These are phyloP conservation scores for Danaus melanippus DNA, from an alignment of 1,140 invertebrate species.

Conservation along the genomic window DNA sequence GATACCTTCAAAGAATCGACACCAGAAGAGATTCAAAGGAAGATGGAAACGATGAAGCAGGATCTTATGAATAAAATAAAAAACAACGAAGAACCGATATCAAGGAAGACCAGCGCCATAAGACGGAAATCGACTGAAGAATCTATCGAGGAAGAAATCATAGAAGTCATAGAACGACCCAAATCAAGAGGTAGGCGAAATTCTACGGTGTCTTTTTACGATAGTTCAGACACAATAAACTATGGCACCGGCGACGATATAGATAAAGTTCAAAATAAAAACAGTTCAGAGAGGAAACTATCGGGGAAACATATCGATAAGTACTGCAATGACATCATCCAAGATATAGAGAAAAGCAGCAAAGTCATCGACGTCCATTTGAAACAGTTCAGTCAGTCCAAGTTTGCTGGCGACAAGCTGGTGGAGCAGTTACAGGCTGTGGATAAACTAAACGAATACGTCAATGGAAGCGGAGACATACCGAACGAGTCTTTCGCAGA, in stretches of 20 bases:
- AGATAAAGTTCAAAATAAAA: conserved; percentile 25
- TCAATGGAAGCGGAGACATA: conserved; percentile 46
- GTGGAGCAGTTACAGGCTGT: conserved; percentile 61
- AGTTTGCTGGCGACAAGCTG: conserved; percentile 58
- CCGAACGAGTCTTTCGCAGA: conserved; percentile 41
- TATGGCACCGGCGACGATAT: conserved; percentile 24
- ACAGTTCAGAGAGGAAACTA: conserved; percentile 33
- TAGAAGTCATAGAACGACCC: conserved; percentile 40
- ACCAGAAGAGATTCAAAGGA: conserved; percentile 50
- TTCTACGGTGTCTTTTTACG: conserved; percentile 53
- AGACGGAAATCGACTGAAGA: conserved; percentile 49
- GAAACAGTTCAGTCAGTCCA: conserved; percentile 53
- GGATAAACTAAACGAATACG: conserved; percentile 56
- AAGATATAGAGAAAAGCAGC: conserved; percentile 66
- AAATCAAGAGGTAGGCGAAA: conserved; percentile 50
- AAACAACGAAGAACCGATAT: conserved; percentile 43
- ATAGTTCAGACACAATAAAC: conserved; percentile 31
- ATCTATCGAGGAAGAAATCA: conserved; percentile 52
- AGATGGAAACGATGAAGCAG: conserved; percentile 51
- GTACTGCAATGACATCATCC: conserved; percentile 66
- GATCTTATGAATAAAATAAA: conserved; percentile 61
- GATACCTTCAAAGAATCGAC: conserved; percentile 34
- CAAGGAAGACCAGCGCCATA: conserved; percentile 44
- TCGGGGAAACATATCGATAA: conserved; percentile 51
- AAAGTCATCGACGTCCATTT: conserved; percentile 67